Evolutionary conservation across 2,797 vertebrate species (phyloP).

Genomic region (Otus scops): DNA sequence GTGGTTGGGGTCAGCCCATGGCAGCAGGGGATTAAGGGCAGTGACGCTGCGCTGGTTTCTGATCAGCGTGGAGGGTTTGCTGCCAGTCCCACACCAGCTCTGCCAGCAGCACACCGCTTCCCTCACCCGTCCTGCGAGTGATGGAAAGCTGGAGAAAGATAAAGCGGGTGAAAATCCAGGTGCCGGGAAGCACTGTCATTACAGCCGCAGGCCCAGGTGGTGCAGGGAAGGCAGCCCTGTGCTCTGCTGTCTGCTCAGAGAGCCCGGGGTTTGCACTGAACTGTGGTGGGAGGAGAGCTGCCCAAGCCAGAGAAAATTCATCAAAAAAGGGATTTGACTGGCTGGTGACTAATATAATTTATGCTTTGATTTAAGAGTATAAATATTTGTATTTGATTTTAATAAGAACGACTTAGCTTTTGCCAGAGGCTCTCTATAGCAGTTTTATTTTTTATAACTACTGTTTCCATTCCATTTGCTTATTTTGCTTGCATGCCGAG

Average conservation of each 20-base stretch:
- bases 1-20: fast-evolving
- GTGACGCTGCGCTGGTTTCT: fast-evolving
- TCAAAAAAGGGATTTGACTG: background rate
- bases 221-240: background rate
- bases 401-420: background rate
- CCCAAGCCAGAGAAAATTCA: background rate
- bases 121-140: fast-evolving
- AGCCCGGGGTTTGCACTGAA: background rate
- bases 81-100: background rate
- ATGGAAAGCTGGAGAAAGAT: background rate
- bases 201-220: fast-evolving
- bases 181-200: background rate
- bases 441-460: background rate
- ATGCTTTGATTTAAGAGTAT: background rate
- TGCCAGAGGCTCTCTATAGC: background rate
- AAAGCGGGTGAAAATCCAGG: background rate
- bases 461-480: background rate
- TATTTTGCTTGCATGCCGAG: fast-evolving
- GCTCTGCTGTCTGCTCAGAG: background rate
- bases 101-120: background rate
- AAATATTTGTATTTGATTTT: background rate
- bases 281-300: background rate
- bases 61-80: background rate
- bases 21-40: background rate
- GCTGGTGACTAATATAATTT: background rate